Percentiles rank a stretch among this genome's conserved stretches.
Evolutionary conservation across 2,888 invertebrate species (phyloP).

Genomic region (Drosophila peninsularis): DNA sequence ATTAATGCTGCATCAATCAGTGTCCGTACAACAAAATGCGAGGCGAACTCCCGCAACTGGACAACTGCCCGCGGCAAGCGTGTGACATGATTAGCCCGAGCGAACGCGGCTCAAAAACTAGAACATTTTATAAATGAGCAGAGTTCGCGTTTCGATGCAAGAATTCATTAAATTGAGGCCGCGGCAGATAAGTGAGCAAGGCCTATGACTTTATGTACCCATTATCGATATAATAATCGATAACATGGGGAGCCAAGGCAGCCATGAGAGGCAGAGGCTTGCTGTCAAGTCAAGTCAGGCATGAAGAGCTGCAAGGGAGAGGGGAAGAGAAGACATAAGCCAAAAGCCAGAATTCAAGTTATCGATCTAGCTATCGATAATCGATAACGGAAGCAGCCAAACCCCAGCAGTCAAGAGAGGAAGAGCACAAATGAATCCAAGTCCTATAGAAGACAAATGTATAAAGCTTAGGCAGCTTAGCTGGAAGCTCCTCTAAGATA

Average conservation of each 20-base stretch:
- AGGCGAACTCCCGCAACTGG: conserved; percentile 12
- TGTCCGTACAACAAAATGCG: conserved; percentile 39
- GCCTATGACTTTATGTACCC: not conserved
- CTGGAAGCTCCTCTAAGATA: too few species aligned
- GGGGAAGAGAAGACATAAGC: not conserved
- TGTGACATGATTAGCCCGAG: conserved; percentile 48
- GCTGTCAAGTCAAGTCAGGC: too few species aligned
- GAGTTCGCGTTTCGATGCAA: not conserved
- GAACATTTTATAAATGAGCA: not conserved
- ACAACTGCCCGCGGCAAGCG: conserved; percentile 6
- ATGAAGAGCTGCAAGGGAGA: too few species aligned
- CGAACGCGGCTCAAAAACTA: conserved; percentile 9
- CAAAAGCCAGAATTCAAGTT: too few species aligned
- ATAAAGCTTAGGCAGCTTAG: too few species aligned
- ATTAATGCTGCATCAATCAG: conserved; percentile 68
- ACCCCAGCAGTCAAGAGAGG: not conserved
- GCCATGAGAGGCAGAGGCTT: not conserved
- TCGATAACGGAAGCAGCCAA: not conserved
- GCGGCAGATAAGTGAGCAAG: too few species aligned
- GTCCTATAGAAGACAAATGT: too few species aligned
- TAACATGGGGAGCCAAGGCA: not conserved
- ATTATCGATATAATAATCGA: not conserved
- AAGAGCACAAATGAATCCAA: not conserved
- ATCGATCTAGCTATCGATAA: not conserved
- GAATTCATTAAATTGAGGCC: not conserved